phyloP scores from a whole-genome alignment of 2,113 vertebrate genomes.

The Crotalus helleri region DNA sequence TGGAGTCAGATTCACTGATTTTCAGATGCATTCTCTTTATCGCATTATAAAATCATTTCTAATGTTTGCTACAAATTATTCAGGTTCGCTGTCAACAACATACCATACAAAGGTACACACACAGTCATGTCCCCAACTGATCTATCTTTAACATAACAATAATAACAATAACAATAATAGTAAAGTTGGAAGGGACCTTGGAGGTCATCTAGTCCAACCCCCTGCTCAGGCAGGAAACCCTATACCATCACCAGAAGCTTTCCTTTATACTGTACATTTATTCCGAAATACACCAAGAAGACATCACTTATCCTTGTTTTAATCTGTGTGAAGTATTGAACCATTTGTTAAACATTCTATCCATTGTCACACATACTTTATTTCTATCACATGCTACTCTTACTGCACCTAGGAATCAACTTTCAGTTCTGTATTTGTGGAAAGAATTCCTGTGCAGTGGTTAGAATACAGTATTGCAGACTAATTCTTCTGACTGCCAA shows the following conservation, averaged over 20 bases:
- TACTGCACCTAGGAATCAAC: not conserved
- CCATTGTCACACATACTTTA: not conserved
- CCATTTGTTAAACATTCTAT: not conserved
- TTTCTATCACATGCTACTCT: not conserved
- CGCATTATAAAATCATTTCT: not conserved
- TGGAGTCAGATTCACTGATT: not conserved
- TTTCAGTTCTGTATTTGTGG: not conserved
- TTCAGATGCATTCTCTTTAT: not conserved
- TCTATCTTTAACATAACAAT: not conserved
- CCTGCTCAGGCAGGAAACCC: too few relatives aligned
- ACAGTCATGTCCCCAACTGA: not conserved
- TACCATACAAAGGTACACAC: not conserved
- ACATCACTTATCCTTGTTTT: not conserved
- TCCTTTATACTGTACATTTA: not conserved
- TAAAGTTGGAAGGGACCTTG: too few relatives aligned
- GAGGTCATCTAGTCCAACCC: too few relatives aligned
- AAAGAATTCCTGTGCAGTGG: not conserved
- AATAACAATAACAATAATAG: too few relatives aligned
- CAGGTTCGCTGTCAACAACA: not conserved
- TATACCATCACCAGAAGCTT: not conserved
- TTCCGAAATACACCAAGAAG: not conserved
- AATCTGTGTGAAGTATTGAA: not conserved
- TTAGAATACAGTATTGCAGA: not conserved
- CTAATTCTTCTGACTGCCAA: not conserved
- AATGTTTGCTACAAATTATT: not conserved